phyloP scores from a whole-genome alignment of 2,113 vertebrate species.

The Vimba vimba region DNA sequence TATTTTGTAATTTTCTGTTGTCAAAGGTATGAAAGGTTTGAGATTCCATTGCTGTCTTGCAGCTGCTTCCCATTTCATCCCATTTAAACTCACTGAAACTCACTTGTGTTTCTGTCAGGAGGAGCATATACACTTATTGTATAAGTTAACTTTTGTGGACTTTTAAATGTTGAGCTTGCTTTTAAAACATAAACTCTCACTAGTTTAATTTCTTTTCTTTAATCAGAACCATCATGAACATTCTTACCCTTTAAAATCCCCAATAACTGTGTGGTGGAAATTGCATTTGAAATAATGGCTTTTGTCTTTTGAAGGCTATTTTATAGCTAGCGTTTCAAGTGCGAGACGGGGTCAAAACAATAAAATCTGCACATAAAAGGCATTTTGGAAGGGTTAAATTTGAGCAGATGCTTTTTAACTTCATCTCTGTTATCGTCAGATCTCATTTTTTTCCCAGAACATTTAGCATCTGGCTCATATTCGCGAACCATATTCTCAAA shows the following conservation, averaged over 20 bases:
- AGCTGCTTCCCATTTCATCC: constrained; percentile 13
- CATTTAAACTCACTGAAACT: neutral
- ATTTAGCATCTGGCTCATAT: too few species aligned
- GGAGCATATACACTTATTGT: too few species aligned
- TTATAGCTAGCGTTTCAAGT: neutral
- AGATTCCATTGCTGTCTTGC: neutral
- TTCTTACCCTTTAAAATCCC: neutral
- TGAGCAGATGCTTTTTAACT: too few species aligned
- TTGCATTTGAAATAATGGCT: neutral
- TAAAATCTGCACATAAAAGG: neutral
- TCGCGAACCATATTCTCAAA: too few species aligned
- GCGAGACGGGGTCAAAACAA: neutral
- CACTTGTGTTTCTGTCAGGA: neutral
- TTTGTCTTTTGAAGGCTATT: neutral
- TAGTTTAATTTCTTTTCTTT: neutral
- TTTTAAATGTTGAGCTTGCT: neutral
- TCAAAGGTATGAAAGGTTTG: neutral
- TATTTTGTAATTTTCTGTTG: neutral
- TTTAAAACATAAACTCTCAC: neutral
- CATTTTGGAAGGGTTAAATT: neutral
- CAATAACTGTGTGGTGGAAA: neutral
- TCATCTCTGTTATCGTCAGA: too few species aligned
- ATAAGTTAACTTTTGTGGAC: neutral
- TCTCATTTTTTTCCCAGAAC: too few species aligned
- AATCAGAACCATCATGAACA: neutral